Conservation (phyloP, 2,797 vertebrate genomes). For the Premnoplex brunnescens region DNA sequence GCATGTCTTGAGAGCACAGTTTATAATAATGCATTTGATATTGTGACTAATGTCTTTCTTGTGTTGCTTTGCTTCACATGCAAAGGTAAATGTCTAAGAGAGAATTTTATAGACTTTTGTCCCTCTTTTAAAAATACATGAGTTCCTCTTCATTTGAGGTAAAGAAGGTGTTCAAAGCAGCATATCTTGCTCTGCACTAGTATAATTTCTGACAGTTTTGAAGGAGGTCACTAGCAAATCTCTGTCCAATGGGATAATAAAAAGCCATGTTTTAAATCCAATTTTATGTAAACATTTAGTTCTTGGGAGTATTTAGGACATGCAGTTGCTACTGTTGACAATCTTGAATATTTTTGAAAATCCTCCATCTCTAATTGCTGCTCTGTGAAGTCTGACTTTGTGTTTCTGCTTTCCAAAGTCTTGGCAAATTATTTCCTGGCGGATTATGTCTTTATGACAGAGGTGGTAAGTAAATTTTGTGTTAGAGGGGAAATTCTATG, state of each 20-base stretch:
- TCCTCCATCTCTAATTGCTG: neutral
- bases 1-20: rapidly evolving
- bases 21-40: neutral
- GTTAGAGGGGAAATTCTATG: neutral
- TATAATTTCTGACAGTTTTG: neutral
- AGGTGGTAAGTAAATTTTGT: neutral
- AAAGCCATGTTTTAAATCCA: neutral
- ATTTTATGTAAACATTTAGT: neutral
- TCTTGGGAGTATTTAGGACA: neutral
- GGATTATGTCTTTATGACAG: neutral
- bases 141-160: neutral
- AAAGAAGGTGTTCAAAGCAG: neutral
- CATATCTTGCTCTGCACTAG: neutral
- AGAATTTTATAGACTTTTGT: neutral
- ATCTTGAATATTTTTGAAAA: constrained; percentile 10
- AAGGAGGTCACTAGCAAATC: neutral
- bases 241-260: neutral
- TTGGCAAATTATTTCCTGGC: neutral
- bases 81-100: neutral
- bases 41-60: neutral
- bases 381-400: neutral
- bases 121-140: neutral
- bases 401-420: neutral
- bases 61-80: neutral
- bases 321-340: neutral